Conservation (phyloP, 2,888 invertebrate species). For the Sarcophaga variegata region DNA sequence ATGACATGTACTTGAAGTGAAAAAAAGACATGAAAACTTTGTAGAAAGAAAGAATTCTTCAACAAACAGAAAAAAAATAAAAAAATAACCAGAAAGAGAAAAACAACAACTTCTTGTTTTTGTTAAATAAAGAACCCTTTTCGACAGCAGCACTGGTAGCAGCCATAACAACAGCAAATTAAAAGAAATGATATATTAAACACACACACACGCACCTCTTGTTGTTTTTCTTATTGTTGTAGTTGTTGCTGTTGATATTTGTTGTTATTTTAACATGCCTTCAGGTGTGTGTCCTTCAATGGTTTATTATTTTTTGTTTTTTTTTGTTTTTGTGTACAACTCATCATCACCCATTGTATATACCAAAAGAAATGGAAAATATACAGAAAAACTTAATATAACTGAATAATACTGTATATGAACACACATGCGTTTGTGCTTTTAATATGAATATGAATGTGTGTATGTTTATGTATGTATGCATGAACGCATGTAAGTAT, state of each 20-base stretch:
- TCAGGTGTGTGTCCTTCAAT: constrained; percentile 66
- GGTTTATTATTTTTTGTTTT: constrained; percentile 7
- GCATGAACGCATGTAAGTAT: too few relatives aligned
- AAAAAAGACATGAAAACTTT: neutral
- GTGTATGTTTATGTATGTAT: neutral
- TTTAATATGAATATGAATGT: neutral
- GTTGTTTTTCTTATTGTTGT: constrained; percentile 22
- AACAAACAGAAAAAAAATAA: neutral
- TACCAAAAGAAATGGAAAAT: constrained; percentile 1
- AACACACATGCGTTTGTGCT: neutral
- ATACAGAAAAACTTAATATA: neutral
- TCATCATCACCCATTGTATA: constrained; percentile 36
- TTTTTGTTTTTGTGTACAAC: constrained; percentile 29
- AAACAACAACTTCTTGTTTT: neutral
- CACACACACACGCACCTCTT: neutral
- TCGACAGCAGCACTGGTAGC: neutral
- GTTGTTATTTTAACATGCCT: constrained; percentile 54
- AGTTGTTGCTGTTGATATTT: constrained; percentile 5
- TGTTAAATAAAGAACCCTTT: constrained; percentile 9
- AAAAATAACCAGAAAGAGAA: constrained; percentile 1
- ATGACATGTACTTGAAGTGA: constrained; percentile 24
- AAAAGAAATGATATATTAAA: neutral
- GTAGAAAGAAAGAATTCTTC: neutral
- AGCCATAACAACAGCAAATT: constrained; percentile 22
- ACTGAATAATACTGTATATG: neutral